phyloP scores from a whole-genome alignment of 2,888 invertebrate genomes.

The Eupithecia dodoneata region DNA sequence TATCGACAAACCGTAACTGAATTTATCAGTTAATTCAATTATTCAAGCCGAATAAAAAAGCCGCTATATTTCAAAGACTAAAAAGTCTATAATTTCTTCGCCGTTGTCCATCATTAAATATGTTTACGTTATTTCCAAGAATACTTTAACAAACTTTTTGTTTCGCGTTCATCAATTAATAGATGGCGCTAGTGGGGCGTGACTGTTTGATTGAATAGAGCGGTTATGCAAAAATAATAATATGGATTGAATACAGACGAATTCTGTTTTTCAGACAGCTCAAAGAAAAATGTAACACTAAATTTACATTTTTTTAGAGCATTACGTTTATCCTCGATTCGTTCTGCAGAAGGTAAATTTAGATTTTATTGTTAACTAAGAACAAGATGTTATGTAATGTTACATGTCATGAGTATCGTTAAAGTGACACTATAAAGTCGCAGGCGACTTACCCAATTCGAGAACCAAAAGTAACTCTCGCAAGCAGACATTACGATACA shows the following conservation, averaged over 20 bases:
- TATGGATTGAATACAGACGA: neutral
- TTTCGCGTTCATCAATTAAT: slow-evolving; percentile 19
- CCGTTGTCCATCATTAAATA: slow-evolving; percentile 5
- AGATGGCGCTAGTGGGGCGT: slow-evolving; percentile 28
- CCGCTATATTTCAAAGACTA: neutral
- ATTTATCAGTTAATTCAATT: slow-evolving; percentile 5
- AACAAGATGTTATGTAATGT: too few species aligned
- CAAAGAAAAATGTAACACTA: neutral
- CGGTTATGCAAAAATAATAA: slow-evolving; percentile 7
- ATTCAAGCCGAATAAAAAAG: slow-evolving; percentile 5
- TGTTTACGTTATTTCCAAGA: slow-evolving; percentile 19
- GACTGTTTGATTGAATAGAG: slow-evolving; percentile 25
- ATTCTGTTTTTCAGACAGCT: neutral
- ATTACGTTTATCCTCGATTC: neutral
- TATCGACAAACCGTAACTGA: neutral
- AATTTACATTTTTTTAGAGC: too few species aligned
- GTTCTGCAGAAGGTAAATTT: neutral
- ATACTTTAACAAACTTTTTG: slow-evolving; percentile 28
- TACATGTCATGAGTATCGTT: too few species aligned
- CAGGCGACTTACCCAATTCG: slow-evolving; percentile 30
- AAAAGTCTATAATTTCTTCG: slow-evolving; percentile 2
- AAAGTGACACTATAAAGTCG: neutral
- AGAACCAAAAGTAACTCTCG: slow-evolving; percentile 50
- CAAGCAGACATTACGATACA: slow-evolving; percentile 55
- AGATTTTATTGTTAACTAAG: neutral